Evolutionary conservation across 2,797 vertebrate species (phyloP).

Genomic region (Gouania willdenowi): DNA sequence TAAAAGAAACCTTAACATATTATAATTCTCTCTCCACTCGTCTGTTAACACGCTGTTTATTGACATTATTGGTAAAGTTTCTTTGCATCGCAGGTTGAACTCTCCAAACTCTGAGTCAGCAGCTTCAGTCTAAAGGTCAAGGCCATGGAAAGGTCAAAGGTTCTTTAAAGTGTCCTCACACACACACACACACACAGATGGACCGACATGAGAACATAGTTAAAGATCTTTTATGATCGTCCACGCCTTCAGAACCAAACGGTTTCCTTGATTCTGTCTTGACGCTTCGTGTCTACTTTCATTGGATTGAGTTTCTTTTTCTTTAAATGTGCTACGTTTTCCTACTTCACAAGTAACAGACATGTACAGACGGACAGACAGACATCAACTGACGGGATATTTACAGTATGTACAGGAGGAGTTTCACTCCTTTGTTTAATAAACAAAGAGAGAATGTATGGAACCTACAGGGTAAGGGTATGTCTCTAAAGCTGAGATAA

Average conservation of each 20-base stretch:
- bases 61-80: too few relatives aligned
- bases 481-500: too few relatives aligned
- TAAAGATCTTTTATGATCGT: constrained; percentile 8
- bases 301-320: constrained; percentile 4
- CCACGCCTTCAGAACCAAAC: too few relatives aligned
- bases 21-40: background rate
- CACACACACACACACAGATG: constrained; percentile 6
- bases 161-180: constrained; percentile 22
- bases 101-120: constrained; percentile 16
- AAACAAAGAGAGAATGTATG: too few relatives aligned
- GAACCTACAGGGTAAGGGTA: too few relatives aligned
- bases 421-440: too few relatives aligned
- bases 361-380: constrained; percentile 45
- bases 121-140: constrained; percentile 42
- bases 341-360: constrained; percentile 56
- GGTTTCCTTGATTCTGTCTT: too few relatives aligned
- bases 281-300: background rate
- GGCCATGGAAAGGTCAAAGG: constrained; percentile 57
- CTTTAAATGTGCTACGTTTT: constrained; percentile 24
- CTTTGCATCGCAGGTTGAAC: background rate
- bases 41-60: background rate
- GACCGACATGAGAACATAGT: background rate
- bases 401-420: constrained; percentile 54
- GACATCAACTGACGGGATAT: too few relatives aligned
- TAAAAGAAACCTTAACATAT: too few relatives aligned